A percentile compares a stretch with the other conserved stretches of the same genome.
phyloP scores from a whole-genome alignment of 2,797 vertebrate genomes.

The Spheniscus humboldti region DNA sequence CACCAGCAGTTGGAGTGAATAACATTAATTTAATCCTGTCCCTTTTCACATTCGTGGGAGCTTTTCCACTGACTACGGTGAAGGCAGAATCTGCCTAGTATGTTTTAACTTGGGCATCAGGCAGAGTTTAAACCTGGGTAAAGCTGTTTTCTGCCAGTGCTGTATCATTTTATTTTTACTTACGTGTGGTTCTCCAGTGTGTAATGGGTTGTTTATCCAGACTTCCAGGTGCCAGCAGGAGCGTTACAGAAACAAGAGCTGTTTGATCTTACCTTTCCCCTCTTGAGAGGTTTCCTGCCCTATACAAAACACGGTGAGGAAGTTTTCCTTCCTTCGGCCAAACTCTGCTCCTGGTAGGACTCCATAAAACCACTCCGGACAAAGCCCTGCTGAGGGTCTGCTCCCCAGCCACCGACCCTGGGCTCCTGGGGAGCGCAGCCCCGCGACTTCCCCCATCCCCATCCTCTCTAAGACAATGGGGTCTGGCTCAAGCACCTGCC shows the following conservation, averaged over 20 bases:
- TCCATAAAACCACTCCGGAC: neutral
- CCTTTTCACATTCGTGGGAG: neutral
- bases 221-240: neutral
- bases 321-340: neutral
- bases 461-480: neutral
- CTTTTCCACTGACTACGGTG: neutral
- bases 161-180: neutral
- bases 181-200: neutral
- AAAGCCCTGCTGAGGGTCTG: neutral
- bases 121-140: neutral
- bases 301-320: neutral
- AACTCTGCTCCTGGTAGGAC: neutral
- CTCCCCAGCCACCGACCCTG: rapidly evolving
- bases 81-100: neutral
- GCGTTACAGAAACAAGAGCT: neutral
- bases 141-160: neutral
- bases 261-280: neutral
- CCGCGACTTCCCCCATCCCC: rapidly evolving
- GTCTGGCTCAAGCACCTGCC: neutral
- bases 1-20: neutral
- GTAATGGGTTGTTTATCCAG: neutral
- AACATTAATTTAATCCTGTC: neutral
- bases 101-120: neutral
- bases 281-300: neutral
- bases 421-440: neutral